A percentile compares a stretch with the other conserved stretches of the same genome.
Conservation (phyloP, 2,888 invertebrate species). For the Synergus japonicus region DNA sequence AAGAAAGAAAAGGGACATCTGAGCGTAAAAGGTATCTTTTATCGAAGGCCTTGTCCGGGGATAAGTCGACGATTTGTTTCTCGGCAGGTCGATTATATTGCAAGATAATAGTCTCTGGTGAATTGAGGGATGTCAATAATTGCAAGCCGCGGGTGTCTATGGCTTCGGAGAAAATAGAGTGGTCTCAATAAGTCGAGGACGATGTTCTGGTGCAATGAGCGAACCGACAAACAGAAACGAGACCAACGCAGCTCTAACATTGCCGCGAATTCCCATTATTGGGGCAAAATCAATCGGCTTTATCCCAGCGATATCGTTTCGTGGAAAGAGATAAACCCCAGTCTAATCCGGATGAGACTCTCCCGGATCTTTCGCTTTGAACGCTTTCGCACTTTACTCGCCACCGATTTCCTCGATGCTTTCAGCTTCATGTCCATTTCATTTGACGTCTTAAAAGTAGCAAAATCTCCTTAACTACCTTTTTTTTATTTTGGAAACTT, state of each 20-base stretch:
- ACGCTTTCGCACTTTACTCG: slow-evolving; percentile 57
- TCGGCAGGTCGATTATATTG: slow-evolving; percentile 46
- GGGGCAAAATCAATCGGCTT: slow-evolving; percentile 70
- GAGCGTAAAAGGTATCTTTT: slow-evolving; percentile 9
- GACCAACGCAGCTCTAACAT: slow-evolving; percentile 39
- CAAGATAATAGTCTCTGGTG: slow-evolving; percentile 57
- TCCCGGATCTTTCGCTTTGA: slow-evolving; percentile 58
- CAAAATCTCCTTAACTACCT: slow-evolving; percentile 5
- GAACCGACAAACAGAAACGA: slow-evolving; percentile 37
- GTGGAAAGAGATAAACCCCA: slow-evolving; percentile 60
- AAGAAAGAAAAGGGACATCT: not conserved
- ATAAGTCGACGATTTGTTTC: slow-evolving; percentile 9
- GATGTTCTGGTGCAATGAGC: slow-evolving; percentile 42
- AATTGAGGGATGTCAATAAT: slow-evolving; percentile 62
- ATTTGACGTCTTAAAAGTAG: not conserved
- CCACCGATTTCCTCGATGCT: slow-evolving; percentile 56
- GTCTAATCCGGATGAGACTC: slow-evolving; percentile 70
- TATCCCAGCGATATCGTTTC: slow-evolving; percentile 65
- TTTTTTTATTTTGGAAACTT: slow-evolving; percentile 41
- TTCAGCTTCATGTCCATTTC: slow-evolving; percentile 14
- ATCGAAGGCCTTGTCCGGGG: slow-evolving; percentile 22
- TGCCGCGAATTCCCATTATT: slow-evolving; percentile 66
- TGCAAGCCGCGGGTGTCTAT: slow-evolving; percentile 62
- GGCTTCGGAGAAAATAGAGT: slow-evolving; percentile 56
- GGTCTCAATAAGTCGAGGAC: slow-evolving; percentile 48